These are phyloP conservation scores for Chamaea fasciata DNA, from an alignment of 2,113 vertebrate species.

Conservation along the genomic window DNA sequence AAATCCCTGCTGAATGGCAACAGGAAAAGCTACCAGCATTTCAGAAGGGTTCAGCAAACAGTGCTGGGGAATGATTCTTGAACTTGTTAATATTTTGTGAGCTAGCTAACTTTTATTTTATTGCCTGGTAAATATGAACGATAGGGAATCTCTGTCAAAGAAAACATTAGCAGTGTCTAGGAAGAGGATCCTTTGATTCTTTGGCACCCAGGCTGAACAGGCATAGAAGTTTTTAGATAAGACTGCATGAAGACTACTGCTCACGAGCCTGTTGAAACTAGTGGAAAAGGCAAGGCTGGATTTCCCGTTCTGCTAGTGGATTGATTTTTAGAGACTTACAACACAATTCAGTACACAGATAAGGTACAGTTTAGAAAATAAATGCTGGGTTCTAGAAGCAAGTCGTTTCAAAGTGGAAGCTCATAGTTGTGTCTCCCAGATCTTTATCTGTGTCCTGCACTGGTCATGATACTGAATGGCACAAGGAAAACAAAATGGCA, in stretches of 20 bases:
- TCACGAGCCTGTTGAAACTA: not conserved
- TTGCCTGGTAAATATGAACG: not conserved
- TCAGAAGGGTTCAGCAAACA: not conserved
- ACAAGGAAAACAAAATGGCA: not conserved
- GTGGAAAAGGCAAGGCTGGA: not conserved
- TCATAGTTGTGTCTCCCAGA: not conserved
- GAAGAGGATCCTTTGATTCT: not conserved
- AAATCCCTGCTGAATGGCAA: not conserved
- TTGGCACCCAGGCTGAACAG: not conserved
- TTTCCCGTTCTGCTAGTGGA: not conserved
- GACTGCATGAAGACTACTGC: not conserved
- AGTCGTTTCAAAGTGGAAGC: not conserved
- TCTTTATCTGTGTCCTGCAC: not conserved
- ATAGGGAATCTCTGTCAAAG: not conserved
- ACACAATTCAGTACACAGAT: not conserved
- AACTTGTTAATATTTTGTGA: not conserved
- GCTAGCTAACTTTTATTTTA: not conserved
- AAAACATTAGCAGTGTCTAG: not conserved
- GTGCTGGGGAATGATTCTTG: not conserved
- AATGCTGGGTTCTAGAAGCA: not conserved
- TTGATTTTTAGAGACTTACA: not conserved
- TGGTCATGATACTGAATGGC: not conserved
- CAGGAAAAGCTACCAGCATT: not conserved
- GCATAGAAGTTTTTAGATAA: not conserved
- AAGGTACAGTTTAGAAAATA: not conserved